Percentiles rank a stretch among this genome's conserved stretches.
Evolutionary conservation across 2,888 invertebrate species (phyloP).

Genomic region (Cheilosia vernalis): DNA sequence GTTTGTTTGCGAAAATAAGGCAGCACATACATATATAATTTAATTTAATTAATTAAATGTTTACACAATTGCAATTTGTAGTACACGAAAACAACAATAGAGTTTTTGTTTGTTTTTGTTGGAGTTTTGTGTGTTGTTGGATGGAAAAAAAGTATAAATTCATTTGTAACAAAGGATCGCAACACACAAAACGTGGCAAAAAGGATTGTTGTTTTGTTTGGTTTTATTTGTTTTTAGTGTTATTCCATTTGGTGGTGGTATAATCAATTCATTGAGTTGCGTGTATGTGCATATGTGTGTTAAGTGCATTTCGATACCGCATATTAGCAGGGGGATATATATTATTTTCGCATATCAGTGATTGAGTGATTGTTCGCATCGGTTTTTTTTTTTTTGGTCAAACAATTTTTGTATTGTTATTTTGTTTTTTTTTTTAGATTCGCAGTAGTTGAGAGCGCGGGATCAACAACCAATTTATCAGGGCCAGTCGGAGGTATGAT

Average conservation of each 20-base stretch:
- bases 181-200: constrained; percentile 63
- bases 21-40: constrained; percentile 68
- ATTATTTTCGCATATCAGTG: constrained; percentile 55
- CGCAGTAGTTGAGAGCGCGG: constrained; percentile 71
- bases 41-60: constrained; percentile 57
- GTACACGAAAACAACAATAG: constrained; percentile 57
- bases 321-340: constrained; percentile 54
- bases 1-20: constrained; percentile 62
- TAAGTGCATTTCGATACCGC: constrained; percentile 67
- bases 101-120: constrained; percentile 26
- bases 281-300: constrained; percentile 60
- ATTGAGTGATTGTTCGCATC: constrained; percentile 27
- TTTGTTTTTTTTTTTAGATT: constrained; percentile 35
- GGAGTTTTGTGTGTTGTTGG: constrained; percentile 57
- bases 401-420: constrained; percentile 45
- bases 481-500: constrained; percentile 81
- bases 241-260: constrained; percentile 74
- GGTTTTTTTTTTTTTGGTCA: constrained; percentile 51
- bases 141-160: constrained; percentile 45
- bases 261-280: constrained; percentile 37
- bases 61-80: constrained; percentile 58
- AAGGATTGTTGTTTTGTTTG: constrained; percentile 55
- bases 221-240: constrained; percentile 70
- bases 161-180: constrained; percentile 46
- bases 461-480: constrained; percentile 66